Conservation (phyloP, 2,888 invertebrate species). For the Nemotelus pantherinus region DNA sequence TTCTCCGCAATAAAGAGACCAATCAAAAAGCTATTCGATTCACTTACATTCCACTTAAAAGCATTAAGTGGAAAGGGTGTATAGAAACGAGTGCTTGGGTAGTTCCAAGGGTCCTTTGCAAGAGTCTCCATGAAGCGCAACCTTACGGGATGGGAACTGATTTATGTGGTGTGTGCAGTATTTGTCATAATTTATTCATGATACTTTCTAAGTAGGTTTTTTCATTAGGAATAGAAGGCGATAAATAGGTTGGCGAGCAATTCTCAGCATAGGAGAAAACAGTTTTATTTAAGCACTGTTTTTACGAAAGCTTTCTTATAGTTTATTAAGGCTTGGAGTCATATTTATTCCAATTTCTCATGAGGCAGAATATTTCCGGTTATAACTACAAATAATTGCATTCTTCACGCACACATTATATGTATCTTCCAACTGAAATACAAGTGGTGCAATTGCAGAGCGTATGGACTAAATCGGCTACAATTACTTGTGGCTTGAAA, state of each 20-base stretch:
- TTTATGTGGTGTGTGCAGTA: too few relatives aligned
- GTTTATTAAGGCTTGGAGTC: too few relatives aligned
- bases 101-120: not conserved
- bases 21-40: slow-evolving; percentile 53
- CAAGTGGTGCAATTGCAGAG: slow-evolving; percentile 1
- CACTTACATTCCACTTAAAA: slow-evolving; percentile 46
- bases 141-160: not conserved
- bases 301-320: too few relatives aligned
- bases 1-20: slow-evolving; percentile 50
- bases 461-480: slow-evolving; percentile 42
- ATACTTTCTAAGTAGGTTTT: too few relatives aligned
- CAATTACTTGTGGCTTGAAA: slow-evolving; percentile 42
- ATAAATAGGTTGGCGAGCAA: too few relatives aligned
- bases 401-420: not conserved
- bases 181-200: too few relatives aligned
- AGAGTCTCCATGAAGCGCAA: slow-evolving; percentile 2
- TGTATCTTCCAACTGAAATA: not conserved
- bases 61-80: slow-evolving; percentile 32
- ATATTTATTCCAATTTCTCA: too few relatives aligned
- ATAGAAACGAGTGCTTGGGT: not conserved
- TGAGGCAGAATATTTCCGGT: too few relatives aligned
- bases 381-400: too few relatives aligned
- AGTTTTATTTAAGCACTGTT: too few relatives aligned
- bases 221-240: too few relatives aligned
- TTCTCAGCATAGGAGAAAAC: too few relatives aligned